Evolutionary conservation across 2,888 invertebrate species (phyloP).

Genomic region (Alcis repandata): DNA sequence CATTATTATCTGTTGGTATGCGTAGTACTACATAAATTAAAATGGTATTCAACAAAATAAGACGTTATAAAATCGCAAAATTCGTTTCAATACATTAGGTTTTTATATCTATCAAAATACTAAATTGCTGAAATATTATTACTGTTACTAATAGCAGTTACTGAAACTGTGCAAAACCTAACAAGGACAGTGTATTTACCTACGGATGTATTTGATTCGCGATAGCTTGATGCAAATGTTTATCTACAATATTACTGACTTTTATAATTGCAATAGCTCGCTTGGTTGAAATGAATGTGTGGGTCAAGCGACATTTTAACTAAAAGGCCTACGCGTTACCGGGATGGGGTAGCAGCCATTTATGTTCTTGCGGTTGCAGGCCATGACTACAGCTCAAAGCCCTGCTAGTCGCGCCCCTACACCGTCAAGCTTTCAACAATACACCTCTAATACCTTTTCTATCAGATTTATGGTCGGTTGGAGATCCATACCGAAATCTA

Average conservation of each 20-base stretch:
- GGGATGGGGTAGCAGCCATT: conserved; percentile 64
- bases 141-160: conserved; percentile 19
- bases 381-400: conserved; percentile 73
- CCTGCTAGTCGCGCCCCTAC: conserved; percentile 66
- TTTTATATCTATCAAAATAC: conserved; percentile 17
- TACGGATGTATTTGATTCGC: conserved; percentile 51
- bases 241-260: conserved; percentile 38
- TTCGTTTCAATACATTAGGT: conserved; percentile 16
- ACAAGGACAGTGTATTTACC: conserved; percentile 44
- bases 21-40: not conserved
- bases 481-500: conserved; percentile 98
- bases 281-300: conserved; percentile 59
- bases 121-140: conserved; percentile 11
- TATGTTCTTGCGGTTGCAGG: conserved; percentile 65
- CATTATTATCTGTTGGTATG: conserved; percentile 17
- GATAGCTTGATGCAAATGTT: conserved; percentile 54
- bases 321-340: conserved; percentile 56
- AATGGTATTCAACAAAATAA: not conserved
- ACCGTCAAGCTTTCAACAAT: conserved; percentile 65
- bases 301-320: conserved; percentile 58
- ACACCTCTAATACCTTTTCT: conserved; percentile 91
- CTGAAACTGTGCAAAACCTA: conserved; percentile 45
- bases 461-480: conserved; percentile 96
- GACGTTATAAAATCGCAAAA: not conserved
- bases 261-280: conserved; percentile 54